Conservation (phyloP, 2,113 vertebrate species). For the Sciurus niger region DNA sequence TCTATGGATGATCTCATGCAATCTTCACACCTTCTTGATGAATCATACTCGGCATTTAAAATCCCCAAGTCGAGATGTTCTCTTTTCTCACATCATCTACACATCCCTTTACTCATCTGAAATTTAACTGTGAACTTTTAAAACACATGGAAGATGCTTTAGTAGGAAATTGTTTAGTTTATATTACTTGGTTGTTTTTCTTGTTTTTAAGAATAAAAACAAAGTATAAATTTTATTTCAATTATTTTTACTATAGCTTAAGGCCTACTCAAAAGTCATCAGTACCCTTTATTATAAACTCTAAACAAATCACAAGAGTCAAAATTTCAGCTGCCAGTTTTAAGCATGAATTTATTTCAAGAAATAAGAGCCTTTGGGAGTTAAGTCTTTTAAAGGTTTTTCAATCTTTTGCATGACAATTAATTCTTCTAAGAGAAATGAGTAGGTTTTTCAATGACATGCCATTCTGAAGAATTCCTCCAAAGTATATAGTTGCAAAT, state of each 20-base stretch:
- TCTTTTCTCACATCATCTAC: background rate
- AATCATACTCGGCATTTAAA: background rate
- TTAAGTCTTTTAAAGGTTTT: constrained; percentile 25
- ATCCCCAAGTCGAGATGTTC: background rate
- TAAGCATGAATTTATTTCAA: background rate
- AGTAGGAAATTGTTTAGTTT: background rate
- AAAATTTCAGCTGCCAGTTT: background rate
- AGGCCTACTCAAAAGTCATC: background rate
- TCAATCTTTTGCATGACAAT: background rate
- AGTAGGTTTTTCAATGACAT: background rate
- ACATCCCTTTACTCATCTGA: background rate
- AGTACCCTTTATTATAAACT: background rate
- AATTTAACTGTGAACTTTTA: background rate
- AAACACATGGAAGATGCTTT: background rate
- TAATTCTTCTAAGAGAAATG: constrained; percentile 10
- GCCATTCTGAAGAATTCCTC: background rate
- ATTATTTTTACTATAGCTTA: background rate
- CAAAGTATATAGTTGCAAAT: background rate
- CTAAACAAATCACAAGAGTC: background rate
- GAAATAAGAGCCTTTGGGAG: background rate
- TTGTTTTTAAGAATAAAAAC: background rate
- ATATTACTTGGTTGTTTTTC: background rate
- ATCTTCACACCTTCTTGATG: background rate
- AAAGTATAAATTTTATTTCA: background rate
- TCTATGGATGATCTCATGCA: background rate